These are phyloP conservation scores for Diachasma alloeum DNA, from an alignment of 1,140 invertebrate genomes.

Conservation along the genomic window DNA sequence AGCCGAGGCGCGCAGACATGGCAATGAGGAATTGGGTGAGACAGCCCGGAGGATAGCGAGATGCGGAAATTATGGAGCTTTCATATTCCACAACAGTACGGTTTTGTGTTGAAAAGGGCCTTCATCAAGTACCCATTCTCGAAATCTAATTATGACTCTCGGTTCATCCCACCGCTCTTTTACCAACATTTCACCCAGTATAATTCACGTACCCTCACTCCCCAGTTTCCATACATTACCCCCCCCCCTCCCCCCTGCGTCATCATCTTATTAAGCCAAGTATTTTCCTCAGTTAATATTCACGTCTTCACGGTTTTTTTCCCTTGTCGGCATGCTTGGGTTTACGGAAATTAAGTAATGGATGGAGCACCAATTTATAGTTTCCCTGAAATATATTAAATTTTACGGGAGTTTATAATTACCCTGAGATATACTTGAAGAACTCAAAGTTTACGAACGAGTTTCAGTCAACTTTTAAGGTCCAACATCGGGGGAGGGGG, in stretches of 20 bases:
- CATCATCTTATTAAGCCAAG: not conserved
- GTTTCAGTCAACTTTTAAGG: not conserved
- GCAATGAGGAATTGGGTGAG: not conserved
- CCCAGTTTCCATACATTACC: not conserved
- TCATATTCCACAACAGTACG: conserved; percentile 22
- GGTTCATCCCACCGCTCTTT: not conserved
- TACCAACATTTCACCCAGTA: not conserved
- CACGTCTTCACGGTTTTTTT: not conserved
- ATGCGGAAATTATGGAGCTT: conserved; percentile 34
- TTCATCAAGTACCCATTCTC: not conserved
- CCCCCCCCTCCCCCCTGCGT: not conserved
- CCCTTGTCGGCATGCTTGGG: not conserved
- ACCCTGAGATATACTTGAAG: not conserved
- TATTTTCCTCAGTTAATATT: not conserved
- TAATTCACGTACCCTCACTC: not conserved
- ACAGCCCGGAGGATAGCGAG: conserved; percentile 15
- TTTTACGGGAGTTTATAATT: not conserved
- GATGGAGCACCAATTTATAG: not conserved
- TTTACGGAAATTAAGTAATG: not conserved
- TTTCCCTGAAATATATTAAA: conserved; percentile 5
- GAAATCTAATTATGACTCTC: not conserved
- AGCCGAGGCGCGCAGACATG: not conserved
- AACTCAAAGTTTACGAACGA: not conserved
- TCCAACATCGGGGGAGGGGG: not conserved
- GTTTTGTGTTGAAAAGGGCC: not conserved